phyloP scores from a whole-genome alignment of 37 sponge, comb jelly and placozoan species.

The Beroe ovata region DNA sequence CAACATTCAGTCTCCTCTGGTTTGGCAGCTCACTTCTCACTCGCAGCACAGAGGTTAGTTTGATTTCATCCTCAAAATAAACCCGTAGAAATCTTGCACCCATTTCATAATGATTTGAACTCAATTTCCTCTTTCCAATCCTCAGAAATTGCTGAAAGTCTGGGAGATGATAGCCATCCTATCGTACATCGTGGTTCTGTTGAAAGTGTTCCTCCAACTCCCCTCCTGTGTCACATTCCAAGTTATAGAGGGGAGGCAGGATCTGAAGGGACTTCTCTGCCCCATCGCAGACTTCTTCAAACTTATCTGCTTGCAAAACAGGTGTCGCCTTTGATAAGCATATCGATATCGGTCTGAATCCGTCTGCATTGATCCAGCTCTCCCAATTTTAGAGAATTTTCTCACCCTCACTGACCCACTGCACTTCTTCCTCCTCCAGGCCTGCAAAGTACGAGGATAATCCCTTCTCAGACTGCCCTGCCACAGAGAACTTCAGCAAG shows the following conservation, averaged over 20 bases:
- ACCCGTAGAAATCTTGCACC: too few species aligned
- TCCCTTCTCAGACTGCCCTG: neutral
- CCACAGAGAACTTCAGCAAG: neutral
- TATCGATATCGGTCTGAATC: too few species aligned
- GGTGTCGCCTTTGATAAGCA: neutral
- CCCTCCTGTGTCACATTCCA: conserved; percentile 28
- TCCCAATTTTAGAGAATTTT: neutral
- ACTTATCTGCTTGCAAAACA: conserved; percentile 27
- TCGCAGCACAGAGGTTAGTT: neutral
- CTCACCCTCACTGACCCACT: neutral
- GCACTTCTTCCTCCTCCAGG: neutral
- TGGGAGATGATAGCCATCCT: conserved; percentile 4
- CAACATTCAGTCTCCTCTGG: conserved; percentile 29
- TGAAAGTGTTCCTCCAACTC: conserved; percentile 29
- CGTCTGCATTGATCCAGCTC: too few species aligned
- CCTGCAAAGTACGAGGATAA: neutral
- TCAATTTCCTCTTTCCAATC: neutral
- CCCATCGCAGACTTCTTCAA: conserved; percentile 31
- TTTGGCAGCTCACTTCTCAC: conserved; percentile 22
- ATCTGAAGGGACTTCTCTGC: neutral
- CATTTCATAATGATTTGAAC: too few species aligned
- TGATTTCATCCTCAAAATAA: too few species aligned
- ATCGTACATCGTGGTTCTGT: neutral
- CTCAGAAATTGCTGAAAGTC: neutral
- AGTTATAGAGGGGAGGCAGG: neutral